Evolutionary conservation across 1,140 invertebrate genomes (phyloP).

Genomic region (Archivesica marissinica): DNA sequence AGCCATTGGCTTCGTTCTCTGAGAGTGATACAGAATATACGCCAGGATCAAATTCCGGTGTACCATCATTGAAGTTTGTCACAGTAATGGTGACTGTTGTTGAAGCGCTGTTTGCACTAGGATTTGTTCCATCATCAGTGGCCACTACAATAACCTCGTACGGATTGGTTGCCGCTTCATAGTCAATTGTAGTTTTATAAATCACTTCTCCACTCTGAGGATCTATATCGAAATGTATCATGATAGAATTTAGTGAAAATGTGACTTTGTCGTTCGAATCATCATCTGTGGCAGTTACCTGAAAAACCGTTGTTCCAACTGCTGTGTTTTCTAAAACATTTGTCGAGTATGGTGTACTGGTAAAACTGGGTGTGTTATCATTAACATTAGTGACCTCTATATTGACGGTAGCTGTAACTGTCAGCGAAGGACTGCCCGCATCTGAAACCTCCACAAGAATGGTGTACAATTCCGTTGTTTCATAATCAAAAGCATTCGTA

Average conservation of each 20-base stretch:
- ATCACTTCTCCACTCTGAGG: slow-evolving; percentile 62
- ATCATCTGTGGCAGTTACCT: slow-evolving; percentile 65
- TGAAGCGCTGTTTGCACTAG: slow-evolving; percentile 52
- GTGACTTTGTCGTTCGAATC: slow-evolving; percentile 59
- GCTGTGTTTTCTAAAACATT: slow-evolving; percentile 62
- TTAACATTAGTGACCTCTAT: slow-evolving; percentile 93
- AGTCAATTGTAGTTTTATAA: slow-evolving; percentile 60
- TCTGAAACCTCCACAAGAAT: slow-evolving; percentile 93
- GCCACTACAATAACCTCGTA: slow-evolving; percentile 67
- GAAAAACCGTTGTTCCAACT: slow-evolving; percentile 56
- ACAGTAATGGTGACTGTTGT: slow-evolving; percentile 68
- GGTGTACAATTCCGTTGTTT: slow-evolving; percentile 87
- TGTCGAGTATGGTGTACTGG: slow-evolving; percentile 42
- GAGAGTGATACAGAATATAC: slow-evolving; percentile 62
- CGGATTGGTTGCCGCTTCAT: slow-evolving; percentile 58
- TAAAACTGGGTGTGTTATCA: slow-evolving; percentile 92
- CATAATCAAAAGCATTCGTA: slow-evolving; percentile 59
- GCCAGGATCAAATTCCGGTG: slow-evolving; percentile 64
- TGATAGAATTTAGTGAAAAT: slow-evolving; percentile 59
- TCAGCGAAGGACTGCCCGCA: slow-evolving; percentile 91
- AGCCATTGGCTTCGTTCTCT: slow-evolving; percentile 50
- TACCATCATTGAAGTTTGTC: slow-evolving; percentile 72
- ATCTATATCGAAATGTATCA: slow-evolving; percentile 69
- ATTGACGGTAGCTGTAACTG: slow-evolving; percentile 88
- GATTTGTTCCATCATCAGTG: slow-evolving; percentile 61